Base-by-base conservation (phyloP, 2,113 vertebrate species). In the Danionella cerebrum region DNA sequence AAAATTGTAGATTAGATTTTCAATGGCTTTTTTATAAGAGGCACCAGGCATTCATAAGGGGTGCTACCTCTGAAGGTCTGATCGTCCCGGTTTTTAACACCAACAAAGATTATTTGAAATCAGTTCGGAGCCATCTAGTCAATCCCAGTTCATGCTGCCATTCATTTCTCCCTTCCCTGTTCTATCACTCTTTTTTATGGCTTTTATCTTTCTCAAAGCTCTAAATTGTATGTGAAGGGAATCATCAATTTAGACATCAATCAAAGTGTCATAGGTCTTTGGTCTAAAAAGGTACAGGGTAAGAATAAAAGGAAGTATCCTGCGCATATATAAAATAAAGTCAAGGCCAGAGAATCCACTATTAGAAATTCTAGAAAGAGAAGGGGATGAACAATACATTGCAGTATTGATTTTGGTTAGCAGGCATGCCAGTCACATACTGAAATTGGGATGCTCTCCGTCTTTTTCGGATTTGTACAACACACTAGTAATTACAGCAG, bases 181-280 rank as follows among this genome's bases (percentile, higher is more conserved):
- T 38, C 52, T 10, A 8, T 52, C 45, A 22, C 44, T 69, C 24
- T 33, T 12, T 59, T 27, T 13, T 19, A 25, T 8, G 27, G 42
- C 58, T 66, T 72, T 65, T 45, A 44, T 60, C 42, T 16, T 42
- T 24, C 24, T 24, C 71, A 42, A 58, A 44, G 44, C 14, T 27
- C 19, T 67, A 52, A 63, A 63, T 70, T 70, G 27, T 60, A 35
- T 52, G 63, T 50, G 60, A 60, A 42, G 44, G 12, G 18, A 38
- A 50, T 65, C 38, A 73, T 54, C 55, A 67, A 74, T 70, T 72
- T 50, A 64, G 65, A 72, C 62, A 62, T 65, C 75, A 69, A 71
- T 77, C 70, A 69, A 73, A 65, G 52, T 74, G 71, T 62, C 74
- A 66, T 47, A 54, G 60, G 35, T 57, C 47, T 68, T 31, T 1